Evolutionary conservation across 2,888 invertebrate genomes (phyloP).

Genomic region (Napeogenes inachia): DNA sequence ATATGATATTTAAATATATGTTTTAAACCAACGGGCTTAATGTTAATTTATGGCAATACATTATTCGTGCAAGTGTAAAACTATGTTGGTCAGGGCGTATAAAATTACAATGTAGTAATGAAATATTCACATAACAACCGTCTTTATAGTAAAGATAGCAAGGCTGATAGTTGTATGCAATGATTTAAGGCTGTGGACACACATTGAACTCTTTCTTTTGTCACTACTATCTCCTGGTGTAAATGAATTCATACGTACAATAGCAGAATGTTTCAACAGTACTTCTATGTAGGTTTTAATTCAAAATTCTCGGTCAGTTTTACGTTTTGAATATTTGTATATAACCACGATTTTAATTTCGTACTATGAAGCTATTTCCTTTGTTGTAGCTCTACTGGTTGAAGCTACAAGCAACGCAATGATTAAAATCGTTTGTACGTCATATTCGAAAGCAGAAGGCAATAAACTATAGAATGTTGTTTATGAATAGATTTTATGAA

Average conservation of each 20-base stretch:
- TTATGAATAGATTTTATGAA: too few species aligned
- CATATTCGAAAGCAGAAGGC: too few species aligned
- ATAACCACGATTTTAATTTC: slow-evolving; percentile 22
- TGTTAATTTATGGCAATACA: slow-evolving; percentile 21
- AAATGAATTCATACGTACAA: slow-evolving; percentile 38
- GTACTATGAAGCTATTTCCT: not conserved
- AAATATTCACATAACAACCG: slow-evolving; percentile 4
- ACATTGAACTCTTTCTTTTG: slow-evolving; percentile 38
- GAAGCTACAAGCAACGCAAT: too few species aligned
- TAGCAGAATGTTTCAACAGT: slow-evolving; percentile 11
- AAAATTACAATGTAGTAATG: slow-evolving; percentile 13
- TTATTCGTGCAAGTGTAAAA: slow-evolving; percentile 19
- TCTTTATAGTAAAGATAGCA: slow-evolving; percentile 7
- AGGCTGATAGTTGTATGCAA: slow-evolving; percentile 12
- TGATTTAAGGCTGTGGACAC: slow-evolving; percentile 21
- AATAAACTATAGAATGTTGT: too few species aligned
- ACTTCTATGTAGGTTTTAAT: slow-evolving; percentile 12
- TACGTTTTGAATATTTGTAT: slow-evolving; percentile 12
- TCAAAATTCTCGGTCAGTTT: slow-evolving; percentile 14
- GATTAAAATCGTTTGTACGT: too few species aligned
- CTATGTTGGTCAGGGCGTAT: slow-evolving; percentile 22
- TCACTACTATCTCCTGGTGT: slow-evolving; percentile 36
- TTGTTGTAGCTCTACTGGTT: too few species aligned
- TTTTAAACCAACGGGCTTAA: slow-evolving; percentile 20
- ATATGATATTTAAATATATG: slow-evolving; percentile 31